phyloP scores from a whole-genome alignment of 2,888 invertebrate species.

The Nycteola revayana region DNA sequence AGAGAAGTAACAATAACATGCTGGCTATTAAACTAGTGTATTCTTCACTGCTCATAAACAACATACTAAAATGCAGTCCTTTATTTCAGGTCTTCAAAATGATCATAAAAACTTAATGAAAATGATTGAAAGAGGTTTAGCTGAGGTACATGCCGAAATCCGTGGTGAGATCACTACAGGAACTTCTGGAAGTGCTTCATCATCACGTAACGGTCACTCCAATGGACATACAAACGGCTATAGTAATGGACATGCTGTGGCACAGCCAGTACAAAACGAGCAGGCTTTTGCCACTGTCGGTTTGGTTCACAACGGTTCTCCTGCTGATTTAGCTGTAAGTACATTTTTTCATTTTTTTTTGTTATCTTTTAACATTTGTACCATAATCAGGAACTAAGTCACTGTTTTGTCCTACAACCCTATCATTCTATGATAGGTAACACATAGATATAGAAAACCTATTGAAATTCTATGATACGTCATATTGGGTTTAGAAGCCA shows the following conservation, averaged over 20 bases:
- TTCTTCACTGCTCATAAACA: no score
- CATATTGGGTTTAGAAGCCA: no score
- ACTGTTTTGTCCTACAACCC: not conserved
- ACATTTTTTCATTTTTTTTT: no score
- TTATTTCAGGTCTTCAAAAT: slow-evolving; percentile 90
- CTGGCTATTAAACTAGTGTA: no score
- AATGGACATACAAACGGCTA: slow-evolving; percentile 6
- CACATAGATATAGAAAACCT: no score
- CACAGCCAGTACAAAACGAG: slow-evolving; percentile 13
- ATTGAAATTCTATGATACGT: no score
- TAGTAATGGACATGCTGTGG: slow-evolving; percentile 15
- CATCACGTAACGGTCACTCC: slow-evolving; percentile 25
- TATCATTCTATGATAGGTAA: no score
- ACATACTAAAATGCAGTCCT: no score
- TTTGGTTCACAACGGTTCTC: slow-evolving; percentile 88
- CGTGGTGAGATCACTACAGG: slow-evolving; percentile 31
- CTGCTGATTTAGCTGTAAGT: slow-evolving; percentile 91
- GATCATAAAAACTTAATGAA: slow-evolving; percentile 93
- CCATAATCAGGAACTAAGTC: no score
- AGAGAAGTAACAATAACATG: no score
- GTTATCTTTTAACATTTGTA: not conserved
- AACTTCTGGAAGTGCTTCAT: slow-evolving; percentile 1
- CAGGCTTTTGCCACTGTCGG: slow-evolving; percentile 85
- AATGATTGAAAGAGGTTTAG: slow-evolving; percentile 89
- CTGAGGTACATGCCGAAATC: slow-evolving; percentile 81